Conservation (phyloP, 1,140 invertebrate species). For the Gyrodactylus salaris region DNA sequence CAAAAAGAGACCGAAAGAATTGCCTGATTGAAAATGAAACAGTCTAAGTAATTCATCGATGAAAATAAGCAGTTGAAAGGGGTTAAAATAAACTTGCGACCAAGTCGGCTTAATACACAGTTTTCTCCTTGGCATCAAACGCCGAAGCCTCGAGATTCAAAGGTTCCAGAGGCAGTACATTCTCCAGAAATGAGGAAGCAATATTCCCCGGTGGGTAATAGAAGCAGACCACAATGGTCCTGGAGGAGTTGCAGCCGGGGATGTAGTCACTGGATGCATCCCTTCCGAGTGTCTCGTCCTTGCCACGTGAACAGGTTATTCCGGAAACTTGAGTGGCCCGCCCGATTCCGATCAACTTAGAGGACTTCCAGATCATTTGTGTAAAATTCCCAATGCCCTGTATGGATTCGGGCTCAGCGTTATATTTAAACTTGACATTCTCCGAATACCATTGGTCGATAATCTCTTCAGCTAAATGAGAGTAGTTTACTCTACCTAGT, state of each 20-base stretch:
- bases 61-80: too few species aligned
- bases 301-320: background rate
- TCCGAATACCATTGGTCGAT: conserved; percentile 9
- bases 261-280: conserved; percentile 5
- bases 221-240: conserved; percentile 35
- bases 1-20: too few species aligned
- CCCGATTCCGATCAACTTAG: conserved; percentile 36
- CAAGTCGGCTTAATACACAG: background rate
- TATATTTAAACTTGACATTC: conserved; percentile 6
- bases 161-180: conserved; percentile 23
- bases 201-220: conserved; percentile 50
- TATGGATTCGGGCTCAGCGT: background rate
- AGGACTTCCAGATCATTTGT: conserved; percentile 32
- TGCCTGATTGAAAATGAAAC: too few species aligned
- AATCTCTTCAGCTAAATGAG: conserved; percentile 6
- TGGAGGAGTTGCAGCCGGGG: conserved; percentile 29
- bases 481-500: background rate
- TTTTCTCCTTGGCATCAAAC: too few species aligned
- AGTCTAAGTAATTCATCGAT: too few species aligned
- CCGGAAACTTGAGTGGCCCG: conserved; percentile 20
- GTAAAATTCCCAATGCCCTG: conserved; percentile 14
- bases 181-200: conserved; percentile 33
- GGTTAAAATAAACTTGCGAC: too few species aligned
- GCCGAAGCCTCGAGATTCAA: background rate
- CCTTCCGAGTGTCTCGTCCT: background rate